These are phyloP conservation scores for Schlechtendalia chinensis DNA, from an alignment of 1,140 invertebrate species.

Conservation along the genomic window DNA sequence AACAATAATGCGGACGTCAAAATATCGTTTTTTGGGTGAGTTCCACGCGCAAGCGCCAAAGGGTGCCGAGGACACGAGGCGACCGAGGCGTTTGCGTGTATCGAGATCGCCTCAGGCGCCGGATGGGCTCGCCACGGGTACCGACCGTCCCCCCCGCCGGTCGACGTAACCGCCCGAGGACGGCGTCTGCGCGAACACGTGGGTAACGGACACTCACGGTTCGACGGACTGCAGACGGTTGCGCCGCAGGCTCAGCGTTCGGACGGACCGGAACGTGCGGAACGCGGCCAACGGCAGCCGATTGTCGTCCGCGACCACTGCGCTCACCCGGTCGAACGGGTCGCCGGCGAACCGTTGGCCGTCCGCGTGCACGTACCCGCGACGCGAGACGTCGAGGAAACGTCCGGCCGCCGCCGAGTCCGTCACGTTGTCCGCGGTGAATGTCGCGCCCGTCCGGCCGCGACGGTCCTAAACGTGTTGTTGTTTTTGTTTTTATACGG, in stretches of 20 bases:
- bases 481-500: no score
- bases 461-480: no score
- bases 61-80: no score
- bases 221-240: slow-evolving; percentile 6
- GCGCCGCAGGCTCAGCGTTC: neutral
- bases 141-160: no score
- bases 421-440: neutral
- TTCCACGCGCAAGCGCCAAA: neutral
- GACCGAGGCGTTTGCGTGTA: no score
- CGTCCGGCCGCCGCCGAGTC: neutral
- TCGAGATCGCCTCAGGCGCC: no score
- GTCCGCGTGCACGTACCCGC: slow-evolving; percentile 8
- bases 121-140: no score
- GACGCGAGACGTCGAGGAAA: slow-evolving; percentile 2
- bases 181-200: no score
- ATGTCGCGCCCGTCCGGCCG: neutral
- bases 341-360: neutral
- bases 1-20: no score
- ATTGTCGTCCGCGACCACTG: slow-evolving; percentile 6
- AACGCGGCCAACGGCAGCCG: neutral
- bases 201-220: slow-evolving; percentile 26
- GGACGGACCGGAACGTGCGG: slow-evolving; percentile 7
- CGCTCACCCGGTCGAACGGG: neutral
- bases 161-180: no score
- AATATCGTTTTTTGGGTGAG: no score